Evolutionary conservation across 2,888 invertebrate genomes (phyloP).

Genomic region (Fragum sueziense): DNA sequence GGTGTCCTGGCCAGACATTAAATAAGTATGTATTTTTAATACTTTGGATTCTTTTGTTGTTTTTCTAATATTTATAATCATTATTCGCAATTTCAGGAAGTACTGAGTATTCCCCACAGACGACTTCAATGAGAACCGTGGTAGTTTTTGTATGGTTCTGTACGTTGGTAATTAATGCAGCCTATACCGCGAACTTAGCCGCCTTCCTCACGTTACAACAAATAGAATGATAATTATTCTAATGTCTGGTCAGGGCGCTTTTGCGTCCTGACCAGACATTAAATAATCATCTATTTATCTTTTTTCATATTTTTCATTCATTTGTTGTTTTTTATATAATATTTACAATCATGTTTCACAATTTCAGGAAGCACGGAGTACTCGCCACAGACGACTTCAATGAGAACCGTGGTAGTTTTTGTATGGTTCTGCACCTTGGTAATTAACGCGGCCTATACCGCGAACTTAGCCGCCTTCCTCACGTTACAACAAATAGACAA

Average conservation of each 20-base stretch:
- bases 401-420: constrained; percentile 76
- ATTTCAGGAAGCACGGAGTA: constrained; percentile 72
- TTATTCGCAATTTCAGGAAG: too few relatives aligned
- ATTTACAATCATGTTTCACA: background rate
- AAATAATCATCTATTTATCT: too few relatives aligned
- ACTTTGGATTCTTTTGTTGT: too few relatives aligned
- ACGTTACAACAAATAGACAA: constrained; percentile 75
- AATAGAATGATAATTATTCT: too few relatives aligned
- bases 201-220: constrained; percentile 75
- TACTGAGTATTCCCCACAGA: constrained; percentile 76
- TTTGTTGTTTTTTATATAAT: background rate
- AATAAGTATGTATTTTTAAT: too few relatives aligned
- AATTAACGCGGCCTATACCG: constrained; percentile 77
- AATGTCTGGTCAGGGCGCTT: too few relatives aligned
- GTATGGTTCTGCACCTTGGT: constrained; percentile 78
- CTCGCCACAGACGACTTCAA: constrained; percentile 75
- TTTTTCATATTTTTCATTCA: too few relatives aligned
- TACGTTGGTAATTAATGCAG: constrained; percentile 75
- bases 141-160: constrained; percentile 79
- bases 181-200: constrained; percentile 78
- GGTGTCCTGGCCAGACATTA: too few relatives aligned
- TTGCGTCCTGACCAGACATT: too few relatives aligned
- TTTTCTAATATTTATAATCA: too few relatives aligned
- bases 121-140: constrained; percentile 75
- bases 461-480: constrained; percentile 76